These are phyloP conservation scores for Cephus pulcher DNA, from an alignment of 2,888 invertebrate species.

Conservation along the genomic window DNA sequence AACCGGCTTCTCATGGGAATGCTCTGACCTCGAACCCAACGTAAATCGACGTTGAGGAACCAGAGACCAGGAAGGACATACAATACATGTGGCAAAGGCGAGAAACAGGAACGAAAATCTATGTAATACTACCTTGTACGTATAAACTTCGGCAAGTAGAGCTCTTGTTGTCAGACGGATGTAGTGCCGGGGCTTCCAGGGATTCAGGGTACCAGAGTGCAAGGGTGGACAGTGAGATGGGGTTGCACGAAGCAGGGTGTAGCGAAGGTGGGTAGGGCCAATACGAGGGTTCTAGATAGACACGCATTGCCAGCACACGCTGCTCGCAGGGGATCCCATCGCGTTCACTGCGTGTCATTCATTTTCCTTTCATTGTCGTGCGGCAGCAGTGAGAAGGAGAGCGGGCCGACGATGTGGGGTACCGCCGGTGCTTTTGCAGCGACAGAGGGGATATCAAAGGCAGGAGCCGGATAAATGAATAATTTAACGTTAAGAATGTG, in stretches of 20 bases:
- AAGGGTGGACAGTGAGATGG: background rate
- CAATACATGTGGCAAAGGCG: background rate
- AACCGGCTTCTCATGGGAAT: background rate
- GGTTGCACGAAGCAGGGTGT: background rate
- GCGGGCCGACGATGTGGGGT: background rate
- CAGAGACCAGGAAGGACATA: background rate
- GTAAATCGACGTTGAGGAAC: background rate
- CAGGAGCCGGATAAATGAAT: background rate
- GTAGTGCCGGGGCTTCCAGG: background rate
- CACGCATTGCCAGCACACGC: background rate
- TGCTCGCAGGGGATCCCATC: background rate
- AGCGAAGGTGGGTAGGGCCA: background rate
- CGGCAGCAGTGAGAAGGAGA: background rate
- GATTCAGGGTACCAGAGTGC: background rate
- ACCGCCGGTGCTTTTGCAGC: background rate
- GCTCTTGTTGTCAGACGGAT: background rate
- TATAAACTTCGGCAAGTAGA: background rate
- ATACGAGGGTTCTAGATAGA: background rate
- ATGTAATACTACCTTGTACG: background rate
- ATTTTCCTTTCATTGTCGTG: background rate
- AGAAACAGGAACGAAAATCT: background rate
- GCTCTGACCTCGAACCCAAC: background rate
- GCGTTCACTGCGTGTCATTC: background rate
- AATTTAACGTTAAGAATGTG: background rate
- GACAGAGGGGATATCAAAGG: background rate